phyloP scores from a whole-genome alignment of 2,888 invertebrate species.

The Nipponacmea schrenckii region DNA sequence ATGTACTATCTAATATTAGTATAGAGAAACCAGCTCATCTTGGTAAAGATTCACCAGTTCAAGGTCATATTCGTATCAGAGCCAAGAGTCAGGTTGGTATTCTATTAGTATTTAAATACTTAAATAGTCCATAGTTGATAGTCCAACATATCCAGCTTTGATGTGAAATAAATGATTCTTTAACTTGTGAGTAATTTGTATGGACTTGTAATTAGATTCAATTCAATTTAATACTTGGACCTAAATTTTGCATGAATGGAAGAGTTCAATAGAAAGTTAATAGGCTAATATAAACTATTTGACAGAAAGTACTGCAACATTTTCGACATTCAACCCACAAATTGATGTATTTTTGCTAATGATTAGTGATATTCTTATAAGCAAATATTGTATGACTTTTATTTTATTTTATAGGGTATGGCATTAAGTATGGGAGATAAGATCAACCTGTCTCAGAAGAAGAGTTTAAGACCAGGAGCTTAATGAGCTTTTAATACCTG shows the following conservation, averaged over 20 bases:
- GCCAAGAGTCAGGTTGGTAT: constrained; percentile 92
- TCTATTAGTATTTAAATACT: background rate
- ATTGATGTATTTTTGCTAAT: too few species aligned
- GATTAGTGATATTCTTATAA: too few species aligned
- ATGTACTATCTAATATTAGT: constrained; percentile 97
- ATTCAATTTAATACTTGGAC: too few species aligned
- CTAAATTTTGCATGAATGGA: background rate
- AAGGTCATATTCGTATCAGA: constrained; percentile 96
- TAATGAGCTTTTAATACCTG: too few species aligned
- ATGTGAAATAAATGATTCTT: too few species aligned
- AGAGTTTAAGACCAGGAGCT: constrained; percentile 12
- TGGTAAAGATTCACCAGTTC: constrained; percentile 80
- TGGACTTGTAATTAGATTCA: too few species aligned
- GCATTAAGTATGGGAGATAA: constrained; percentile 98
- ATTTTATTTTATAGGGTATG: constrained; percentile 83
- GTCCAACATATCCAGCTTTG: too few species aligned
- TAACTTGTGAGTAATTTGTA: background rate
- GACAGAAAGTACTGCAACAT: too few species aligned
- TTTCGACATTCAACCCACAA: too few species aligned
- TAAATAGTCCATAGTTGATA: too few species aligned
- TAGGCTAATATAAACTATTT: too few species aligned
- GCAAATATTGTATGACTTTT: background rate
- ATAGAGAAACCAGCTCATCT: constrained; percentile 81
- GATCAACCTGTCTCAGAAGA: constrained; percentile 77
- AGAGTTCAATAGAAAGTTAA: too few species aligned